Evolutionary conservation across 1,140 invertebrate genomes (phyloP).

Genomic region (Littorina saxatilis): DNA sequence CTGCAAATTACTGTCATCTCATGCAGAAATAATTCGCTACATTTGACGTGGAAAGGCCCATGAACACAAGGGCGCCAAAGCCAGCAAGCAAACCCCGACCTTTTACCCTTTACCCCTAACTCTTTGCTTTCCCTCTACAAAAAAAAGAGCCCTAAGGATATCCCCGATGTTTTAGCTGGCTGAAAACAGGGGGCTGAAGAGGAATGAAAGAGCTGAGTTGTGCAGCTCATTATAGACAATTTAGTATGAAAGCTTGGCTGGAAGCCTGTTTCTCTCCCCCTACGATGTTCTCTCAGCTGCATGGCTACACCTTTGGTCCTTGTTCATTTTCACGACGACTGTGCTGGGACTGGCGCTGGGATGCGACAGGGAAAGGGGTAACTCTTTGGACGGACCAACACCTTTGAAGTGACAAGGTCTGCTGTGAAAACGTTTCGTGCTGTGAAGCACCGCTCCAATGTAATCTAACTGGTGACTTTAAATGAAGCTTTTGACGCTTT

Average conservation of each 20-base stretch:
- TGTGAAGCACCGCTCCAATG: too few relatives aligned
- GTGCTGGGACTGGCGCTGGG: background rate
- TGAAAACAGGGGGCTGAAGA: constrained; percentile 12
- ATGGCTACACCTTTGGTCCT: constrained; percentile 6
- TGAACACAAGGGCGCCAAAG: background rate
- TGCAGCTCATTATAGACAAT: constrained; percentile 27
- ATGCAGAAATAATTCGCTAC: constrained; percentile 29
- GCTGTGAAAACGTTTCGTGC: too few relatives aligned
- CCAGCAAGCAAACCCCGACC: background rate
- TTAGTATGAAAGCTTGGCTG: constrained; percentile 2
- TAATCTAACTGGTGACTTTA: too few relatives aligned
- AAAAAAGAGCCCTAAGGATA: background rate
- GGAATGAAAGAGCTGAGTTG: constrained; percentile 7
- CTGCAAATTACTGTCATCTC: constrained; percentile 28
- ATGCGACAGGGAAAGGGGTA: too few relatives aligned
- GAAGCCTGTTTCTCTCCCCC: background rate
- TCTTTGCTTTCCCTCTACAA: too few relatives aligned
- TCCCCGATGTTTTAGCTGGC: constrained; percentile 11
- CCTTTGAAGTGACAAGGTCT: too few relatives aligned
- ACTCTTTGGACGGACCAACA: too few relatives aligned
- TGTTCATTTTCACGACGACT: background rate
- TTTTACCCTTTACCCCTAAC: too few relatives aligned
- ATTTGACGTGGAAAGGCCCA: background rate
- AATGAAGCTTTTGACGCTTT: too few relatives aligned
- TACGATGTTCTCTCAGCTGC: background rate